Evolutionary conservation across 1,140 invertebrate species (phyloP).

Genomic region (Calliphora vicina): DNA sequence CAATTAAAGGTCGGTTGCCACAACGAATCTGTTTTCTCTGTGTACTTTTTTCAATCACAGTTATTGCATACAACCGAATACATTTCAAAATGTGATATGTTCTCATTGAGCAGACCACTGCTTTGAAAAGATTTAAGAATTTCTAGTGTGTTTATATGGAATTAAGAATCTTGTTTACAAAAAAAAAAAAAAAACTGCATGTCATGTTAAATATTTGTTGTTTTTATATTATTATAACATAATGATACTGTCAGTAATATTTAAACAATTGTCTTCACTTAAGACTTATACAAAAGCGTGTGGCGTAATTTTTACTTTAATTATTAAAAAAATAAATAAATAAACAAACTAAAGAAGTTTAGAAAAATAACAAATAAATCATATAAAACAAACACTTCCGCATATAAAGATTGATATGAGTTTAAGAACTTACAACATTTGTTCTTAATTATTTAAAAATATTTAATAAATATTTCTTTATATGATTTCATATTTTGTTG

Average conservation of each 20-base stretch:
- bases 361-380: neutral
- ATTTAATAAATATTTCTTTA: neutral
- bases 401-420: neutral
- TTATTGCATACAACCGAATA: too few species aligned
- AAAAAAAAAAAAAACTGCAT: neutral
- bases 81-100: too few species aligned
- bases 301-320: neutral
- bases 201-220: neutral
- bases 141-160: neutral
- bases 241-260: slow-evolving; percentile 1
- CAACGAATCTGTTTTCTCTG: too few species aligned
- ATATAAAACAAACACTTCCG: neutral
- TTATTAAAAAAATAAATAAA: too few species aligned
- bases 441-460: neutral
- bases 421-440: neutral
- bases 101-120: too few species aligned
- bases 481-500: neutral
- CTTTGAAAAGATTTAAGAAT: too few species aligned
- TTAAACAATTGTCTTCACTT: neutral
- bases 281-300: neutral
- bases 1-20: too few species aligned
- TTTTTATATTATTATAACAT: neutral
- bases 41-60: too few species aligned
- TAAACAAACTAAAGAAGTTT: neutral
- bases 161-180: neutral